Percentiles rank a stretch among this genome's conserved stretches.
Conservation (phyloP, 2,113 vertebrate genomes). For the Megaleporinus macrocephalus region DNA sequence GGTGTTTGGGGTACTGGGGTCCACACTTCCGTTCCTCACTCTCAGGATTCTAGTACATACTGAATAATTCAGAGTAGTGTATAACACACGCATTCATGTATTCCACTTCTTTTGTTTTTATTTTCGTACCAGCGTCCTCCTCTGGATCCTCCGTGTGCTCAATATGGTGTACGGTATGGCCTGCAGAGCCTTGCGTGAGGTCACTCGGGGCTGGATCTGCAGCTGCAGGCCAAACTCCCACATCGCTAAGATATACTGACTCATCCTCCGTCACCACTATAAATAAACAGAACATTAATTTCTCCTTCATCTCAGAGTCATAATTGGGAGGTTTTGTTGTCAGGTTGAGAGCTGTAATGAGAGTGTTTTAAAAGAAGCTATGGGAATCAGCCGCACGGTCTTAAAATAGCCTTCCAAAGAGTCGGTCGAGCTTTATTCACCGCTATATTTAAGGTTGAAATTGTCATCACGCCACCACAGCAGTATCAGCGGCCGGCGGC, state of each 20-base stretch:
- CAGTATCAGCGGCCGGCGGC: neutral
- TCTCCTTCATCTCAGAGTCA: neutral
- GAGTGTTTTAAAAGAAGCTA: neutral
- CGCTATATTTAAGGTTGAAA: too few species aligned
- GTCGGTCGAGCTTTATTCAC: neutral
- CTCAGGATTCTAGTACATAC: too few species aligned
- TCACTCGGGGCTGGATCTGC: neutral
- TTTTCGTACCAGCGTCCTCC: neutral
- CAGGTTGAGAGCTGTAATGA: neutral
- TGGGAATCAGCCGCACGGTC: neutral
- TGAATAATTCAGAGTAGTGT: too few species aligned
- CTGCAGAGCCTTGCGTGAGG: neutral
- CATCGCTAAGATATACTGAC: neutral
- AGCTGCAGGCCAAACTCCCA: neutral
- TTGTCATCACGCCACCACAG: neutral
- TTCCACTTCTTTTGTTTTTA: neutral
- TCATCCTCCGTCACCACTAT: neutral
- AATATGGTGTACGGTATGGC: neutral
- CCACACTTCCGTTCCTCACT: too few species aligned
- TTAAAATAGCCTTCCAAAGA: neutral
- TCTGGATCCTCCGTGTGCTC: neutral
- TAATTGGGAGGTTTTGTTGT: neutral
- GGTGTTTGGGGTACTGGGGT: too few species aligned
- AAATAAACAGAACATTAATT: slow-evolving; percentile 18
- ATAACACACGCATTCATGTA: too few species aligned